Evolutionary conservation across 2,888 invertebrate genomes (phyloP).

Genomic region (Synanthedon andrenaeformis): DNA sequence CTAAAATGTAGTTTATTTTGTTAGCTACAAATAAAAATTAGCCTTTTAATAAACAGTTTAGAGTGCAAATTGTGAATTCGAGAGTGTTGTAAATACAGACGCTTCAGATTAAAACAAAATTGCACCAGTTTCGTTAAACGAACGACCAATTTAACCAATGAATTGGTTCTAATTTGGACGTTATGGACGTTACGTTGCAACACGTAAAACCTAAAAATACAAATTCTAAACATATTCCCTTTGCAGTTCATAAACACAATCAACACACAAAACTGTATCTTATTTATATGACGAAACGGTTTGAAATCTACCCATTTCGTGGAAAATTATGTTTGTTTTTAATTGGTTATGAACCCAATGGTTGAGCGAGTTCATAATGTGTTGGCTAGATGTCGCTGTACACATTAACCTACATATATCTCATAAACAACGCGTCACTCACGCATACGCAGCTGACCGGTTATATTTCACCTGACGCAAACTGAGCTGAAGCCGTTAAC

Average conservation of each 20-base stretch:
- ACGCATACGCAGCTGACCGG: conserved; percentile 38
- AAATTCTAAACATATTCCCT: conserved; percentile 5
- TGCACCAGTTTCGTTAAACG: neutral
- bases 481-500: too few relatives aligned
- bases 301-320: neutral
- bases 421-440: conserved; percentile 25
- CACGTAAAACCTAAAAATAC: conserved; percentile 9
- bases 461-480: conserved; percentile 32
- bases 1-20: too few relatives aligned
- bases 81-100: too few relatives aligned
- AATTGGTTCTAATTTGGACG: conserved; percentile 8
- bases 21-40: too few relatives aligned
- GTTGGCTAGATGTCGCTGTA: conserved; percentile 49
- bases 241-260: neutral
- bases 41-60: too few relatives aligned
- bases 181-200: conserved; percentile 9
- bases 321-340: conserved; percentile 8
- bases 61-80: too few relatives aligned
- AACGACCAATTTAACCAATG: neutral
- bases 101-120: too few relatives aligned
- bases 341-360: conserved; percentile 15
- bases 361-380: conserved; percentile 29
- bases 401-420: conserved; percentile 44
- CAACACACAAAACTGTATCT: neutral
- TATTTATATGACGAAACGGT: neutral